These are phyloP conservation scores for Centruroides sculpturatus DNA, from an alignment of 1,140 invertebrate species.

Conservation along the genomic window DNA sequence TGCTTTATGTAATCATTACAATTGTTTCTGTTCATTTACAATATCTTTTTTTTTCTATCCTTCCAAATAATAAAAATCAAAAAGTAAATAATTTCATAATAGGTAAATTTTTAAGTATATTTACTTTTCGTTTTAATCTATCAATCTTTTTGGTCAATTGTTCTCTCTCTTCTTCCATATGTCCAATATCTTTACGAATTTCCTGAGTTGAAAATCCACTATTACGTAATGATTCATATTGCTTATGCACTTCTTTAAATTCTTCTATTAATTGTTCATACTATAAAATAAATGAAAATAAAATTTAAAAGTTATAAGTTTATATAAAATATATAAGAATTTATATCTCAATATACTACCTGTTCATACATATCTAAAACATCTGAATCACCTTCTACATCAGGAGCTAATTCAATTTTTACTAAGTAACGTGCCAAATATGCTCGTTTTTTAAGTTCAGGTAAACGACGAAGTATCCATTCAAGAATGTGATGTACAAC, in stretches of 20 bases:
- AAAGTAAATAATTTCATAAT: no score
- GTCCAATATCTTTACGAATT: constrained; percentile 50
- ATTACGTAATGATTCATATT: constrained; percentile 47
- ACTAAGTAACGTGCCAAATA: constrained; percentile 61
- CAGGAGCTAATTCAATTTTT: constrained; percentile 63
- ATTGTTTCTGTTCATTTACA: no score
- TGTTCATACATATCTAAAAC: constrained; percentile 52
- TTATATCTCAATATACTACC: constrained; percentile 24
- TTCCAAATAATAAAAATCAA: no score
- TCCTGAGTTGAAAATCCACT: constrained; percentile 38
- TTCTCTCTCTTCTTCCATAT: constrained; percentile 75
- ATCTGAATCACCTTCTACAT: constrained; percentile 60
- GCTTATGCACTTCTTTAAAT: constrained; percentile 65
- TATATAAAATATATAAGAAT: not conserved
- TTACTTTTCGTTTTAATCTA: constrained; percentile 46
- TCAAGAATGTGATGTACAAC: constrained; percentile 60
- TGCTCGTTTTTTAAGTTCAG: constrained; percentile 59
- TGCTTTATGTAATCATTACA: no score
- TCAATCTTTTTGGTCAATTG: constrained; percentile 54
- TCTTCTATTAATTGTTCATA: constrained; percentile 64
- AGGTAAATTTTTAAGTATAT: constrained; percentile 4
- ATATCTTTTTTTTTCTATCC: no score
- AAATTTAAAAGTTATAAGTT: constrained; percentile 1
- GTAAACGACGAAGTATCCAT: constrained; percentile 56
- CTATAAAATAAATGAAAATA: constrained; percentile 23